Evolutionary conservation across 2,888 invertebrate genomes (phyloP), one percentile per base, ranked within the genome.

Genomic region (Beris chalybata): DNA sequence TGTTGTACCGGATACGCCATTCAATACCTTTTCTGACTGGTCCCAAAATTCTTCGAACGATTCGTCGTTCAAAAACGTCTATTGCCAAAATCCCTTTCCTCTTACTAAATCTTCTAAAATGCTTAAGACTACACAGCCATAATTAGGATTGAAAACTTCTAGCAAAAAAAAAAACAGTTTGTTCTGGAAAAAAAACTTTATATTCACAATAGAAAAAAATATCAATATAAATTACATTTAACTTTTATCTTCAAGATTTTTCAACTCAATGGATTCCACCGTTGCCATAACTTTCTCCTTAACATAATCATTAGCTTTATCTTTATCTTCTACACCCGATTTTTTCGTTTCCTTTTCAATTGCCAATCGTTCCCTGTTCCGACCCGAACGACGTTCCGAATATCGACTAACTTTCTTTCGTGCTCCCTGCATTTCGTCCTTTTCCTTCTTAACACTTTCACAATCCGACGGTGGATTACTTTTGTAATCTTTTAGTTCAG

Each of bases 341-440:
- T 45, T 22, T 48, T 15, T 56, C 58, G 11, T 11, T 61, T 32
- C 52, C 11, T 30, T 31, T 11, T 64, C 64, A 13, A 44, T 54
- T 32, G 64, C 22, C n/a, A 13, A 32, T 53, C 61, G 61, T 38
- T 73, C 72, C 52, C 70, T 72, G 5, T 69, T 70, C 29, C 73
- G 71, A 58, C 73, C 71, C 5, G 71, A 71, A 7, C 75, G 73
- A 5, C 74, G 73, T 65, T 77, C 76, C 2, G 77, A 77, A 70
- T 77, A 77, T 11, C 76, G 74, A 57, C 72, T 74, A 0, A 76
- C 74, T 61, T 76, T 76, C 38, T 74, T 74, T 5, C 64, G 65
- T 4, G 72, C 67, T 30, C 67, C 67, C 0, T 69, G 63, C 12
- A 67, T 70, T 9, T 66, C 64, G 31, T 52, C 67, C 13, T 66